Conservation (phyloP, 2,888 invertebrate species). For the Hyles lineata region DNA sequence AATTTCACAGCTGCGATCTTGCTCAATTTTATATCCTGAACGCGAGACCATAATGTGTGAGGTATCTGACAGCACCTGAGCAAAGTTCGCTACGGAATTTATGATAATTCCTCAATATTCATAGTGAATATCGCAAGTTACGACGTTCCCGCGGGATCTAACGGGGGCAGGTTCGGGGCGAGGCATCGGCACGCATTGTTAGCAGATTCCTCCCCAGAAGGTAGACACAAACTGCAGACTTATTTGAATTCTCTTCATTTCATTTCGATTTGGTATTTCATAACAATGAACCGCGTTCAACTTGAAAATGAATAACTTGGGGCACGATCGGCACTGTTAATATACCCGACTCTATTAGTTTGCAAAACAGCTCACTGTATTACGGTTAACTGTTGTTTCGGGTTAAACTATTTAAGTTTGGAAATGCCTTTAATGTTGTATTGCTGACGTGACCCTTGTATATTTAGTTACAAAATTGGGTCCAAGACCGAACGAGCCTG, state of each 20-base stretch:
- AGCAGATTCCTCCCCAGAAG: slow-evolving; percentile 66
- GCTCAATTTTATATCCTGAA: background rate
- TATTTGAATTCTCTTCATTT: slow-evolving; percentile 75
- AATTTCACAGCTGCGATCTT: background rate
- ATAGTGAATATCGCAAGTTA: slow-evolving; percentile 62
- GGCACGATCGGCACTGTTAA: slow-evolving; percentile 40
- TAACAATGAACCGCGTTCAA: slow-evolving; percentile 64
- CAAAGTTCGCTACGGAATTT: slow-evolving; percentile 65
- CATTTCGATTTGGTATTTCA: slow-evolving; percentile 64
- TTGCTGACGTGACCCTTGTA: background rate
- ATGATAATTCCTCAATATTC: slow-evolving; percentile 78
- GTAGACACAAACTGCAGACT: slow-evolving; percentile 72
- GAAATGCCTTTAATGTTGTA: slow-evolving; percentile 9
- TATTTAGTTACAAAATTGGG: slow-evolving; percentile 88
- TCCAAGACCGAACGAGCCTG: slow-evolving; percentile 83
- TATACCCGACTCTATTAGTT: slow-evolving; percentile 29
- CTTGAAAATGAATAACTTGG: slow-evolving; percentile 53
- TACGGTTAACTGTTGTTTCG: slow-evolving; percentile 16
- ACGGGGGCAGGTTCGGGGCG: slow-evolving; percentile 36
- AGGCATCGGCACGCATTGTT: slow-evolving; percentile 63
- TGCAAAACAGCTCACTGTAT: slow-evolving; percentile 6
- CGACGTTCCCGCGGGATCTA: slow-evolving; percentile 43
- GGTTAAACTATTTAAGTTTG: slow-evolving; percentile 6
- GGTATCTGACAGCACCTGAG: slow-evolving; percentile 57
- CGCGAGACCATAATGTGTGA: slow-evolving; percentile 47